These are phyloP conservation scores for Paralvinella palmiformis DNA, from an alignment of 1,140 invertebrate species.

Conservation along the genomic window DNA sequence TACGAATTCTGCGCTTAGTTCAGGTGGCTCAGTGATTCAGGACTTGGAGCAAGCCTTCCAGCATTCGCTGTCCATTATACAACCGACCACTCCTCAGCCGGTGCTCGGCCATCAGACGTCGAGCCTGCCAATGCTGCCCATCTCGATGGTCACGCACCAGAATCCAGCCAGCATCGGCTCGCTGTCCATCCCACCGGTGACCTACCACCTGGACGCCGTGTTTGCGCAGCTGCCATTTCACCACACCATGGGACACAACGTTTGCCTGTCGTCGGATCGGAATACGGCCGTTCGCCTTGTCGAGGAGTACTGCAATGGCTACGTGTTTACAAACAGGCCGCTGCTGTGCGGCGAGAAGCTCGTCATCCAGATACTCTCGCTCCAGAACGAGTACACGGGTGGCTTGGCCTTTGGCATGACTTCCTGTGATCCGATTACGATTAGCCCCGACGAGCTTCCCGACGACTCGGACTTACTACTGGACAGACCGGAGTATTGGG, in stretches of 20 bases:
- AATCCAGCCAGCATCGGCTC: background rate
- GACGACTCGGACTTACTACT: conserved; percentile 87
- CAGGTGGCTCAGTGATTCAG: background rate
- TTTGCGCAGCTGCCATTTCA: conserved; percentile 42
- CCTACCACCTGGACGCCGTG: conserved; percentile 30
- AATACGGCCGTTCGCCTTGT: conserved; percentile 72
- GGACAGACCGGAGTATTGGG: conserved; percentile 96
- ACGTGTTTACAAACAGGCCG: conserved; percentile 83
- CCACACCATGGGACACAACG: conserved; percentile 73
- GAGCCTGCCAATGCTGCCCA: background rate
- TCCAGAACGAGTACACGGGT: conserved; percentile 78
- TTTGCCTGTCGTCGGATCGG: conserved; percentile 63
- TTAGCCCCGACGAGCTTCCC: conserved; percentile 70
- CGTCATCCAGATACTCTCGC: conserved; percentile 64
- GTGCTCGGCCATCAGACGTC: background rate
- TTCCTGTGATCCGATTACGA: conserved; percentile 76
- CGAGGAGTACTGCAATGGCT: conserved; percentile 88
- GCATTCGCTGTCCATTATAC: background rate
- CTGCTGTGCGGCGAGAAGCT: conserved; percentile 78
- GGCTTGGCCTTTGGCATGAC: conserved; percentile 87
- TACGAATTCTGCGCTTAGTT: too few species aligned
- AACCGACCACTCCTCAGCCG: background rate
- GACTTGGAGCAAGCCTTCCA: background rate
- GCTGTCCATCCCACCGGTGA: background rate
- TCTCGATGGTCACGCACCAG: background rate